phyloP scores from a whole-genome alignment of 2,888 invertebrate genomes.

The Polydrusus pterygomalis region DNA sequence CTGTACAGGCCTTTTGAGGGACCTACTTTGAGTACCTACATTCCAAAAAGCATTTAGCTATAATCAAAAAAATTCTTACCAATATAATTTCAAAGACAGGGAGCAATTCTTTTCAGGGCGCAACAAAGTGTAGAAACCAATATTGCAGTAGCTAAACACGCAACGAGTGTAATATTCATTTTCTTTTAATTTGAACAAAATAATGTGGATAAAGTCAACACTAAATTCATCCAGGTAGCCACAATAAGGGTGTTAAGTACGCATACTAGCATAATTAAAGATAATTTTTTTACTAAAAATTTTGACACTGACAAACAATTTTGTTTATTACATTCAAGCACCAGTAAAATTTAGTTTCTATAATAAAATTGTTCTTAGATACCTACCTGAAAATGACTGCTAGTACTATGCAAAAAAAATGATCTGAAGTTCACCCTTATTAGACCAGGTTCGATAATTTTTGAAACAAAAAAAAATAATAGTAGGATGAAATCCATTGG shows the following conservation, averaged over 20 bases:
- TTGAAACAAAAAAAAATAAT: too few relatives aligned
- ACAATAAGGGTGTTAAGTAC: slow-evolving; percentile 33
- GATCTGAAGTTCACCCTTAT: too few relatives aligned
- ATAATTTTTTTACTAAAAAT: slow-evolving; percentile 24
- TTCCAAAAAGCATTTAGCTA: too few relatives aligned
- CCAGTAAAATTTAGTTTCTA: background rate
- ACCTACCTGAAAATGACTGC: too few relatives aligned
- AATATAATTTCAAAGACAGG: slow-evolving; percentile 46
- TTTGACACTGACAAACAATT: slow-evolving; percentile 35
- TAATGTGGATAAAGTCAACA: slow-evolving; percentile 38
- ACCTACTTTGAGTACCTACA: too few relatives aligned
- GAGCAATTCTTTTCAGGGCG: slow-evolving; percentile 57
- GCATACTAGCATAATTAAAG: slow-evolving; percentile 20
- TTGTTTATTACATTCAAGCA: background rate
- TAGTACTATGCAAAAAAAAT: too few relatives aligned
- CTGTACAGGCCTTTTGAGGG: too few relatives aligned
- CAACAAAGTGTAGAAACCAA: slow-evolving; percentile 60
- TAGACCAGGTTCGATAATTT: too few relatives aligned
- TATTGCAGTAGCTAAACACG: slow-evolving; percentile 60
- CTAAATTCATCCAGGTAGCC: slow-evolving; percentile 40
- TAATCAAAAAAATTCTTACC: slow-evolving; percentile 1
- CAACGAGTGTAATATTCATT: slow-evolving; percentile 48
- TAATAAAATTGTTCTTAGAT: too few relatives aligned
- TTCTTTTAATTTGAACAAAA: slow-evolving; percentile 28
- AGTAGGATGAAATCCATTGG: too few relatives aligned